Percentiles rank a stretch among this genome's conserved stretches.
Conservation (phyloP, 1,140 invertebrate genomes). For the Drosophila paulistorum region DNA sequence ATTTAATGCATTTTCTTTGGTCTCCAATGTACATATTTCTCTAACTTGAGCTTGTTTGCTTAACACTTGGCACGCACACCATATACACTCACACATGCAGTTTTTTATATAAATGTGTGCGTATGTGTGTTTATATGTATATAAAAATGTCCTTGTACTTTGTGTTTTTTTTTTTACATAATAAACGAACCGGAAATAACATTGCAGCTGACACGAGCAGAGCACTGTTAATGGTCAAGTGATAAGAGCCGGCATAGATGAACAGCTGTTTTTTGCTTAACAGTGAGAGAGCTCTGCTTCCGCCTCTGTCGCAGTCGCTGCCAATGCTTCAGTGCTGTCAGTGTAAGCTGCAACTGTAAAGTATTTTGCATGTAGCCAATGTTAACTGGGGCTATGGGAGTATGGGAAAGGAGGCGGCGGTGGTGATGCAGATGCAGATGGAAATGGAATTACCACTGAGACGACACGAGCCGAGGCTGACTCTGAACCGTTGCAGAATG, state of each 20-base stretch:
- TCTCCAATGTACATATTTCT: constrained; percentile 41
- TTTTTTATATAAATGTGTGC: constrained; percentile 1
- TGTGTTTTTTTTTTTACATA: constrained; percentile 56
- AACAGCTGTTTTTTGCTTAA: constrained; percentile 44
- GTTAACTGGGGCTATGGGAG: neutral
- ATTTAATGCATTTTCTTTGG: constrained; percentile 44
- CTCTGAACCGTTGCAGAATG: constrained; percentile 66
- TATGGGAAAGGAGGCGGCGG: neutral
- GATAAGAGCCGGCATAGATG: constrained; percentile 72
- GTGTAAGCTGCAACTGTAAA: constrained; percentile 74
- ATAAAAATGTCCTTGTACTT: constrained; percentile 72
- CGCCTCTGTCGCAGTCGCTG: neutral
- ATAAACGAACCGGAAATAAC: constrained; percentile 54
- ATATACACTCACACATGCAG: neutral
- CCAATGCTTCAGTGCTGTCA: constrained; percentile 19
- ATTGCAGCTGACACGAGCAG: constrained; percentile 49
- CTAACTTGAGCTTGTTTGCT: constrained; percentile 51
- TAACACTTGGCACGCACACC: constrained; percentile 57
- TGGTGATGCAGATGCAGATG: neutral
- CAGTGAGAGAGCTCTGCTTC: constrained; percentile 19
- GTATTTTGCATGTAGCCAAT: constrained; percentile 41
- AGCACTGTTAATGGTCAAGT: constrained; percentile 39
- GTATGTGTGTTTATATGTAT: constrained; percentile 10
- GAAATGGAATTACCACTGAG: neutral
- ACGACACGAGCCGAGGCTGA: constrained; percentile 20